Base-by-base conservation (phyloP, 2,888 invertebrate genomes). In the Ceramica pisi region DNA sequence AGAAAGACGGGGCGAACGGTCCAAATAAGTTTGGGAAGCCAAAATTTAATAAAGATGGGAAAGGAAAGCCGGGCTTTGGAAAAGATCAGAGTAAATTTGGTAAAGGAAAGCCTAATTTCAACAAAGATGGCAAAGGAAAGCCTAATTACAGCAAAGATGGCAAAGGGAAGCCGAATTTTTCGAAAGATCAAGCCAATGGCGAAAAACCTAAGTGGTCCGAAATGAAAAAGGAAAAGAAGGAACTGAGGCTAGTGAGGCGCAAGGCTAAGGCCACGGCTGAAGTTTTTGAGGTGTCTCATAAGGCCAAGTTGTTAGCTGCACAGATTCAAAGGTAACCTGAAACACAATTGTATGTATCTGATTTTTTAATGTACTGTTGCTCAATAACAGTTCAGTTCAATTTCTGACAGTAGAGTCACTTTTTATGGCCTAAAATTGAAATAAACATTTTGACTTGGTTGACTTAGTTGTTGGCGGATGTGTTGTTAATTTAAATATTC, bases 201-300 rank as follows among this genome's bases (percentile, higher is more conserved):
- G 93, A 88, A 88, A 97, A 92, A 68, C 97, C 97, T 0, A 97
- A 97, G 88, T 98, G 98, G 98, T 94, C 96, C 16, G 97, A 97
- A 89, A 97, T 97, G 90, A 98, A 98, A 87, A 97, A 97, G 86
- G 97, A 98, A 75, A 98, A 97, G 87, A 98, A 98, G 86, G 97
- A 97, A 78, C 91, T 98, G 2, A 97, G 97, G 77, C 87, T 97
- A 26, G 96, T 96, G 62, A 96, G 98, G 63, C 96, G 97, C 31
- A 97, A 97, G 89, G 97, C 97, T 38, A 96, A 96, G 81, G 94
- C 93, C 1, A 92, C 93, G 10, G 93, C 91, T 38, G 94, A 95
- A 84, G 91, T 95, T 51, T 95, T 95, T 88, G 95, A 95, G 81
- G 88, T 95, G 41, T 94, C 95, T 55, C 93, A 95, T 67, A 95